phyloP scores from a whole-genome alignment of 2,113 vertebrate genomes.

The Psilopsiagon aurifrons region DNA sequence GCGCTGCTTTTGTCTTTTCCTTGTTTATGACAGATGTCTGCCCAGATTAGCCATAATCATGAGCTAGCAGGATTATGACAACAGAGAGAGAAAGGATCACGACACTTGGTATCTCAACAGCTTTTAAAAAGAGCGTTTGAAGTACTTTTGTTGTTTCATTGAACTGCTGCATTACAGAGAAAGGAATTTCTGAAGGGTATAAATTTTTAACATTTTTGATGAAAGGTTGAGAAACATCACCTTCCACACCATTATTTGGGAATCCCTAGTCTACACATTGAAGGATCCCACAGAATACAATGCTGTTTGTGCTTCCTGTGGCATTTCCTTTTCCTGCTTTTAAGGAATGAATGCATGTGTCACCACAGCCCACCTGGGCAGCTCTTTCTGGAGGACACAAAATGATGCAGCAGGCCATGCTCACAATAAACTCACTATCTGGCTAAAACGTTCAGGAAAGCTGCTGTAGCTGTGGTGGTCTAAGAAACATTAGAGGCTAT shows the following conservation, averaged over 20 bases:
- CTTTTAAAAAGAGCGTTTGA: neutral
- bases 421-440: neutral
- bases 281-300: neutral
- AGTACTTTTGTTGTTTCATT: neutral
- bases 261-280: neutral
- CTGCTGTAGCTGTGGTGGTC: neutral
- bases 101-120: neutral
- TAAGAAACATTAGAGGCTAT: neutral
- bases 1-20: neutral
- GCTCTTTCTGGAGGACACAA: neutral
- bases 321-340: neutral
- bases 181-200: neutral
- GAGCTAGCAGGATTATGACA: neutral
- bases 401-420: neutral
- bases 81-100: neutral
- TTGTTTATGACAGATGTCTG: neutral
- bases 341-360: neutral
- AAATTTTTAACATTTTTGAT: neutral
- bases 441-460: neutral
- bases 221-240: neutral
- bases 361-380: neutral
- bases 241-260: neutral
- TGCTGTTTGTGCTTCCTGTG: neutral
- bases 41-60: neutral
- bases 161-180: neutral